Base-by-base conservation (phyloP, 2,888 invertebrate genomes). In the Odontocerum albicorne region DNA sequence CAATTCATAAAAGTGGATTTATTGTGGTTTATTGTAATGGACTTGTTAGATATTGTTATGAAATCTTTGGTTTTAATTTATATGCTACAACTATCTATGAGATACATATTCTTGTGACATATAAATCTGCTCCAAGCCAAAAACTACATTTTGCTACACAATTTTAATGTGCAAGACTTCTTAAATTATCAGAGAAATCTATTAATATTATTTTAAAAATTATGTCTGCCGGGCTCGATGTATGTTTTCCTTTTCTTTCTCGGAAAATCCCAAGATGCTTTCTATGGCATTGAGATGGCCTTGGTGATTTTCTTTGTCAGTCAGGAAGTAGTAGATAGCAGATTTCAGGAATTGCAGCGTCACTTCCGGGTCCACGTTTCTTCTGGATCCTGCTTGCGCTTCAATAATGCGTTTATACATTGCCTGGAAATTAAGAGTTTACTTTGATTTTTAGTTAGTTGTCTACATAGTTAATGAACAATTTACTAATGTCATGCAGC, bases 261-360 rank as follows among this genome's bases (percentile, higher is more conserved):
- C 87, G n/a, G 86, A 86, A 70, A 91, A 93, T 55, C 92, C 92
- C 64, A 95, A 80, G 66, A 95, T 94, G 70, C 92, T 94, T 72
- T 94, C 91, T 63, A 95, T 94, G 46, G 93, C 95, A 66, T 85
- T 86, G 56, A 95, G 79, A 70, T 95, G 95, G 12, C 92, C 91
- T 65, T 88, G 88, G 50, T 89, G 88, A 68, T 93, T 92, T 69
- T 94, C 92, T 64, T 87, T 88, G 69, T 94, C 93, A 2, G 93
- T 90, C 55, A 95, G 79, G 72, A 93, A 95, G 71, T 95, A 94
- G 71, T 92, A 95, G 66, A 95, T 85, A 49, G 95, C 94, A 59
- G 94, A 94, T 74, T 93, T 94, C 60, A 95, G 82, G 75, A 95
- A 95, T 72, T 92, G 92, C 66, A 95, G 77, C 15, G 92, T 93